Conservation (phyloP, 2,888 invertebrate species). For the Drosophila mulleri region DNA sequence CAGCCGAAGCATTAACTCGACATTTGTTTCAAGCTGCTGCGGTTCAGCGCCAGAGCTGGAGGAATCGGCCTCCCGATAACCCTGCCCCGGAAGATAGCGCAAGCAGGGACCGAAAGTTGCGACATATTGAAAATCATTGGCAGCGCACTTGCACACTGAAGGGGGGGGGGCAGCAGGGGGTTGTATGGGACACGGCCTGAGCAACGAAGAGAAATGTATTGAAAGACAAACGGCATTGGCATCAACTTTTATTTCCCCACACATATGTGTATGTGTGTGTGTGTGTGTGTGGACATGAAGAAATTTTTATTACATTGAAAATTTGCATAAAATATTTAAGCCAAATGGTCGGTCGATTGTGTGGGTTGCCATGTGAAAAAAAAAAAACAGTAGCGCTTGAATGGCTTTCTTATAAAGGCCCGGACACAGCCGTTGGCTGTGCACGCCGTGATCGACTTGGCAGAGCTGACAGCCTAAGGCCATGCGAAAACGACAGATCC, state of each 20-base stretch:
- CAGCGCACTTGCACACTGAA: conserved; percentile 43
- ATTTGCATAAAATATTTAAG: conserved; percentile 82
- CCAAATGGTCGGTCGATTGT: conserved; percentile 59
- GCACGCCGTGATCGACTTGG: conserved; percentile 29
- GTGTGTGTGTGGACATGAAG: conserved; percentile 40
- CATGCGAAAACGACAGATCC: conserved; percentile 18
- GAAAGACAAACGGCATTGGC: conserved; percentile 79
- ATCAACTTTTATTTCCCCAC: conserved; percentile 72
- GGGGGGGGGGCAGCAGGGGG: neutral
- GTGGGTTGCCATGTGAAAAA: conserved; percentile 32
- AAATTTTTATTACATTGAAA: conserved; percentile 80
- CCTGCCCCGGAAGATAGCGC: conserved; percentile 52
- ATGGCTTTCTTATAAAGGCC: conserved; percentile 17
- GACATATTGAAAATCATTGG: conserved; percentile 80
- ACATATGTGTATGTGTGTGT: neutral
- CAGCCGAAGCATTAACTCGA: conserved; percentile 75
- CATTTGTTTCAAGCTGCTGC: conserved; percentile 75
- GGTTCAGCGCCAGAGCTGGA: neutral
- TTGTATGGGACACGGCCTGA: neutral
- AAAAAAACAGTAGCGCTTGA: conserved; percentile 5
- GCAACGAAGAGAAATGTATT: conserved; percentile 52
- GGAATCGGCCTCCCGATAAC: conserved; percentile 26
- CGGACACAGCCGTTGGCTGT: conserved; percentile 11
- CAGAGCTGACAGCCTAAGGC: conserved; percentile 42
- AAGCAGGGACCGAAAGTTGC: conserved; percentile 66